These are phyloP conservation scores for Liodrosophila aerea DNA, from an alignment of 2,888 invertebrate species.

Conservation along the genomic window DNA sequence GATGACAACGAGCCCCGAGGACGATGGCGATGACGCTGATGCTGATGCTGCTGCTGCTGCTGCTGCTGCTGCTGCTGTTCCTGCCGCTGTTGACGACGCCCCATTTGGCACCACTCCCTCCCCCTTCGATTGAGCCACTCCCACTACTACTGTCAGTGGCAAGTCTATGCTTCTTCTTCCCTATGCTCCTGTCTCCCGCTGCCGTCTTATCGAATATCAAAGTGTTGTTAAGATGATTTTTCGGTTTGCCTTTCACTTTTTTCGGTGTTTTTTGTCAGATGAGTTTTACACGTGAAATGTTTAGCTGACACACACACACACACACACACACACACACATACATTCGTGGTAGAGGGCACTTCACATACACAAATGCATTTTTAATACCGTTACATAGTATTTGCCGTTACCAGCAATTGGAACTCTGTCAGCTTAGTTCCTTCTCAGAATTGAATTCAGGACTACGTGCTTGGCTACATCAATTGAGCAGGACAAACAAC, in stretches of 20 bases:
- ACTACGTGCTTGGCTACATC: not conserved
- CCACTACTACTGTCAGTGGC: no score
- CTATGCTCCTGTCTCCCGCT: conserved; percentile 13
- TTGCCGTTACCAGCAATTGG: conserved; percentile 3
- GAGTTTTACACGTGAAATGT: conserved; percentile 56
- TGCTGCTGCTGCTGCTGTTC: conserved; percentile 12
- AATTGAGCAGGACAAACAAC: not conserved
- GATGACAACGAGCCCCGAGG: conserved; percentile 37
- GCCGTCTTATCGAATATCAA: conserved; percentile 69
- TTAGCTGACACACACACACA: conserved; percentile 24
- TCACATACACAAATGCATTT: conserved; percentile 25
- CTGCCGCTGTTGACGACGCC: conserved; percentile 32
- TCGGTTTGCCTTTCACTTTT: conserved; percentile 34
- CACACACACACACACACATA: conserved; percentile 3
- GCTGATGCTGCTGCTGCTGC: conserved; percentile 20
- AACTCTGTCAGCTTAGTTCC: conserved; percentile 18
- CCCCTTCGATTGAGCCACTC: no score
- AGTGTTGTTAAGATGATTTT: conserved; percentile 66
- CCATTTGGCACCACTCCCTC: conserved; percentile 16
- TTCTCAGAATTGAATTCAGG: not conserved
- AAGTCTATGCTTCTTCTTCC: not conserved
- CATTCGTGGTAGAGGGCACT: no score
- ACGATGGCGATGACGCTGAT: conserved; percentile 5
- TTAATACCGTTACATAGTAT: conserved; percentile 12
- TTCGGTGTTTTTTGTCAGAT: conserved; percentile 23